Conservation (phyloP, 2,113 vertebrate species). For the Hemiprocne comata region DNA sequence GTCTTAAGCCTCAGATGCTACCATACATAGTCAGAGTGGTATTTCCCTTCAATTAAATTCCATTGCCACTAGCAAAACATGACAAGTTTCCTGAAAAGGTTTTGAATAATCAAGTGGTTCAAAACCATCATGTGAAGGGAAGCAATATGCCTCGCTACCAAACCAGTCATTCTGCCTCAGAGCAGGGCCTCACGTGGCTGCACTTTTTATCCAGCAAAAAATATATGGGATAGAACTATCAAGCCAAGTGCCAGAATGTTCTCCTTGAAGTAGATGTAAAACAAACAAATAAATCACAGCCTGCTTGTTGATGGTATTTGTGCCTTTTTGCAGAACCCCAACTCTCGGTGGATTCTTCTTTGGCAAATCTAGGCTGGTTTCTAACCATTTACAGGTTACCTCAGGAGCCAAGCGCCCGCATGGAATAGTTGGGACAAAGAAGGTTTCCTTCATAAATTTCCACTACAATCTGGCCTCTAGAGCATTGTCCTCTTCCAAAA, state of each 20-base stretch:
- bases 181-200: not conserved
- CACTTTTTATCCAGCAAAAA: not conserved
- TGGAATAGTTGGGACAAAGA: not conserved
- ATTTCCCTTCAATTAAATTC: constrained; percentile 2
- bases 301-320: not conserved
- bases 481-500: not conserved
- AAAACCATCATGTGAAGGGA: not conserved
- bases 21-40: not conserved
- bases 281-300: not conserved
- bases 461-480: not conserved
- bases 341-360: not conserved
- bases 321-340: not conserved
- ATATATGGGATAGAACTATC: not conserved
- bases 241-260: not conserved
- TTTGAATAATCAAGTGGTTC: constrained; percentile 20
- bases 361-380: not conserved
- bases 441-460: not conserved
- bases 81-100: not conserved
- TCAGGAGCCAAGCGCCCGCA: not conserved
- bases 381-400: not conserved
- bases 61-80: not conserved
- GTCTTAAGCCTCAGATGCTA: not conserved
- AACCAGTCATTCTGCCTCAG: not conserved
- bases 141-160: not conserved
- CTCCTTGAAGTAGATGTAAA: not conserved